These are phyloP conservation scores for Julus scandinavius DNA, from an alignment of 2,888 invertebrate genomes.

Conservation along the genomic window DNA sequence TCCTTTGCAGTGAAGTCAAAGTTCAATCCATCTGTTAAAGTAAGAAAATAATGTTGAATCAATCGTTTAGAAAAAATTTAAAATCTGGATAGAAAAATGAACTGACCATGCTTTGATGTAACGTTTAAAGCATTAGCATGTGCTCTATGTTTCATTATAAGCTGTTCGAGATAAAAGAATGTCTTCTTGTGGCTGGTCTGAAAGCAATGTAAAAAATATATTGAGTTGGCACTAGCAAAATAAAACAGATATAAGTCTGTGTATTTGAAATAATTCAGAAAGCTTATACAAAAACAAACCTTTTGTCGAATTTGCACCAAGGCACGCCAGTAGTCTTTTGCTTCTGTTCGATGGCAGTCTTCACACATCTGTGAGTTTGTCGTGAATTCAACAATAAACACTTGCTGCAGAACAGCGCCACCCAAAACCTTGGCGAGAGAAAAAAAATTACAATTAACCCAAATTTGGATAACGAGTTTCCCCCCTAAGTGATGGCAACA, in stretches of 20 bases:
- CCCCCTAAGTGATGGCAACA: no score
- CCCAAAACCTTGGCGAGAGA: slow-evolving; percentile 74
- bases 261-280: neutral
- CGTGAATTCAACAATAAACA: slow-evolving; percentile 93
- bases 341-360: slow-evolving; percentile 95
- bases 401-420: slow-evolving; percentile 91
- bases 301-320: slow-evolving; percentile 72
- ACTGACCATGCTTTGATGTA: slow-evolving; percentile 80
- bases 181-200: slow-evolving; percentile 94
- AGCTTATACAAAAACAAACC: slow-evolving; percentile 60
- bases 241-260: no score
- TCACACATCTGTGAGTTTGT: slow-evolving; percentile 96
- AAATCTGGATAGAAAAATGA: neutral
- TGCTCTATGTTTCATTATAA: slow-evolving; percentile 94
- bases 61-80: neutral
- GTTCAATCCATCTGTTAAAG: slow-evolving; percentile 83
- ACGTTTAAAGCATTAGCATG: slow-evolving; percentile 91
- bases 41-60: neutral
- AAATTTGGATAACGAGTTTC: neutral
- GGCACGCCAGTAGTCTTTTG: slow-evolving; percentile 97
- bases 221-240: no score
- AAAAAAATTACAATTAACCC: neutral
- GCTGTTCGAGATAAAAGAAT: slow-evolving; percentile 95
- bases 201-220: slow-evolving; percentile 63
- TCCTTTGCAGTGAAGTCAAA: slow-evolving; percentile 92